phyloP scores from a whole-genome alignment of 2,888 invertebrate genomes.

The Polyploca ridens region DNA sequence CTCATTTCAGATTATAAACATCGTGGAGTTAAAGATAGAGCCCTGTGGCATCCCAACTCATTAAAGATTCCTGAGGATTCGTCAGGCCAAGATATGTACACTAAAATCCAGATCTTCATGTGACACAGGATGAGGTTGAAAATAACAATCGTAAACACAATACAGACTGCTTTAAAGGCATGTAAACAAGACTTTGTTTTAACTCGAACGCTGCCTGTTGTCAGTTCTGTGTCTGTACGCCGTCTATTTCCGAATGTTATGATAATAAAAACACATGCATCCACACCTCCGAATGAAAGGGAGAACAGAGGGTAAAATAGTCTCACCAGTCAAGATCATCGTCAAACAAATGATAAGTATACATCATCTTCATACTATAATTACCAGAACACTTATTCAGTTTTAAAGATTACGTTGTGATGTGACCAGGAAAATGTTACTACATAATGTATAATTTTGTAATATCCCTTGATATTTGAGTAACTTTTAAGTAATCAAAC shows the following conservation, averaged over 20 bases:
- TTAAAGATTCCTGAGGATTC: slow-evolving; percentile 4
- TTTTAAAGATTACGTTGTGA: too few relatives aligned
- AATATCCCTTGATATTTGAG: background rate
- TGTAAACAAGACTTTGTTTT: slow-evolving; percentile 14
- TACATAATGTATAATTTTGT: background rate
- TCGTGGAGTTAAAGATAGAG: background rate
- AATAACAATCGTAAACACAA: slow-evolving; percentile 8
- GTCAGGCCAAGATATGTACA: slow-evolving; percentile 1
- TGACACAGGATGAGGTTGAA: slow-evolving; percentile 9
- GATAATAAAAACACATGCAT: slow-evolving; percentile 10
- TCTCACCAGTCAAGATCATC: background rate
- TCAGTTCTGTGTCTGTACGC: background rate
- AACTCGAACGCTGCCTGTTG: slow-evolving; percentile 9
- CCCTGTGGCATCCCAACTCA: slow-evolving; percentile 7
- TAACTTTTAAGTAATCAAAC: background rate
- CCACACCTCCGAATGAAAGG: slow-evolving; percentile 1
- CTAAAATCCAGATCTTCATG: slow-evolving; percentile 5
- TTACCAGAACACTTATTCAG: too few relatives aligned
- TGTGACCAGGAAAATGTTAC: too few relatives aligned
- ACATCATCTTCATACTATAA: too few relatives aligned
- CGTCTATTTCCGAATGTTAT: slow-evolving; percentile 13
- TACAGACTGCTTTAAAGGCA: slow-evolving; percentile 3
- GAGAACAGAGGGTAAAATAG: background rate
- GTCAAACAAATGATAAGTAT: background rate
- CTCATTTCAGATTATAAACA: background rate